Evolutionary conservation across 2,113 vertebrate species (phyloP).

Genomic region (Saimiri boliviensis): DNA sequence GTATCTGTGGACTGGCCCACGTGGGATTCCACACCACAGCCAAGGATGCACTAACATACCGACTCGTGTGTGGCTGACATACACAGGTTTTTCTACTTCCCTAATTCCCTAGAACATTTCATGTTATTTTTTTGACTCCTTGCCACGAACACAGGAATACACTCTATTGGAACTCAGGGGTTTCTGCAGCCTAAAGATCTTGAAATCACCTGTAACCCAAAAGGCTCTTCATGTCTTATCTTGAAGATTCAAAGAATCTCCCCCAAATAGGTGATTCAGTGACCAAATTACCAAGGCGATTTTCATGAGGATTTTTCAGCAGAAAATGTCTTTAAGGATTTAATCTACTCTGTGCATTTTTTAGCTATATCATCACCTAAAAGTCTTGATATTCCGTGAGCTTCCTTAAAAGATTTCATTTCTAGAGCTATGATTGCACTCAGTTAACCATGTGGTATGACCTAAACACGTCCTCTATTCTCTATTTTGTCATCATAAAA

Average conservation of each 20-base stretch:
- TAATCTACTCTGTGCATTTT: neutral
- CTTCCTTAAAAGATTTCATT: neutral
- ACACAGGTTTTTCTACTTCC: neutral
- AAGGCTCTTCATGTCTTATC: neutral
- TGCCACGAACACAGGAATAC: neutral
- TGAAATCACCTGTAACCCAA: neutral
- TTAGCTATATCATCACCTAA: neutral
- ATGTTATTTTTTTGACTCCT: slow-evolving; percentile 40
- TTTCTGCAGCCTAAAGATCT: neutral
- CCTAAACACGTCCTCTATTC: neutral
- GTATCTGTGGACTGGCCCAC: neutral
- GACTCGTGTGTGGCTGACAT: neutral
- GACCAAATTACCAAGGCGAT: neutral
- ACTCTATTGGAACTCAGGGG: neutral
- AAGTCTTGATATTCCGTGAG: neutral
- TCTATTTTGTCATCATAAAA: neutral
- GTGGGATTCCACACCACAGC: neutral
- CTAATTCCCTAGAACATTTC: slow-evolving; percentile 38
- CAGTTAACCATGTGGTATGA: neutral
- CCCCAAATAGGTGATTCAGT: neutral
- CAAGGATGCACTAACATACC: neutral
- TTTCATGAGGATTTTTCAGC: neutral
- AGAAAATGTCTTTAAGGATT: neutral
- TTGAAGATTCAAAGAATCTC: neutral
- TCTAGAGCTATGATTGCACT: neutral